Base-by-base conservation (phyloP, 30 jellyfish, hydroid and myxozoan genomes). In the Pelagia noctiluca region DNA sequence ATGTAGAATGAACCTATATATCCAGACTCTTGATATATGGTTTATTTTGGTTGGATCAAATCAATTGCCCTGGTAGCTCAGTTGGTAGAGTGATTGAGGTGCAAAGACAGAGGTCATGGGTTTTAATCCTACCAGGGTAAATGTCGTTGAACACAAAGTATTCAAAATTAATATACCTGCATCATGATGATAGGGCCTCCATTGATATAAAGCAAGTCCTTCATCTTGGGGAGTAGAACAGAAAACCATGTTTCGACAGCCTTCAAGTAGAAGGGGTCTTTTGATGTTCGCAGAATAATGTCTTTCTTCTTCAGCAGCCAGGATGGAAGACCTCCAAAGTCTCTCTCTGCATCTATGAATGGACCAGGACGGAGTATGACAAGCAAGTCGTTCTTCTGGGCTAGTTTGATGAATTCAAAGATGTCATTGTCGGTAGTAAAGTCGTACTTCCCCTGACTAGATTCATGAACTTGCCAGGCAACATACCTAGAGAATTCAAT, bases 281-380 rank as follows among this genome's bases (percentile, higher is more conserved):
- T 53, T 1, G 94, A 71, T 4, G 98, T 84, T 28, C 98, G 52
- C 75, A 91, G 65, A 24, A 32, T 16, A 16, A 89, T 66, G 24
- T 77, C 47, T 37, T 62, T 73, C 48, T 91, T 82, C 50, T 76
- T 91, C 50, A 83, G 48, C 8, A 91, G 86, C 96, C 96, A 91
- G 50, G 90, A 50, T 0, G 98, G 98, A 12, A 91, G 90, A 10
- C 98, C 98, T 24, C 98, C 98, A 84, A 84, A 91, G 33, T 91
- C 98, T 79, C 98, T 63, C 66, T 91, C 98, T 8, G 98, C 98
- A 85, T 85, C 96, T 50, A 91, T 85, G 75, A 83, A 91, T 16
- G 98, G 98, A 35, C 98, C 98, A 30, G 98, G 97, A 37, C 98
- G 89, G 11, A 92, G 65, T 12, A 92, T 92, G 26, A 92, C 96